Conservation (phyloP, 2,797 vertebrate genomes). For the Leptodactylus fallax region DNA sequence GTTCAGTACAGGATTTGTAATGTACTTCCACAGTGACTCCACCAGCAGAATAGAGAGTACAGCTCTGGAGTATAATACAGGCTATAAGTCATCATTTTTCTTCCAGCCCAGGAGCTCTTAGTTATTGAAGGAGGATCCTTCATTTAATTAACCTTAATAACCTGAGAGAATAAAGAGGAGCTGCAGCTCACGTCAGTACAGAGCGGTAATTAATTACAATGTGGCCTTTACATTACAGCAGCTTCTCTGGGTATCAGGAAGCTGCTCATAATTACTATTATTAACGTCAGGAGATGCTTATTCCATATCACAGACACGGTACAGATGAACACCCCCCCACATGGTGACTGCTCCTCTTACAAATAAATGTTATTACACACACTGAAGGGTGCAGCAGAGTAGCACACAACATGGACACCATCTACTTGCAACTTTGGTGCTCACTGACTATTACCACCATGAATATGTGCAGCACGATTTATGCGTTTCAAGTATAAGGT, state of each 20-base stretch:
- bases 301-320: background rate
- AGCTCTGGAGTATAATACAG: background rate
- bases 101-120: background rate
- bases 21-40: background rate
- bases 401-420: background rate
- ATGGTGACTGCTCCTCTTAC: background rate
- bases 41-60: background rate
- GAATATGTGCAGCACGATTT: background rate
- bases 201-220: constrained; percentile 30
- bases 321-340: background rate
- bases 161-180: constrained; percentile 21
- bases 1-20: background rate
- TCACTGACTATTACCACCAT: background rate
- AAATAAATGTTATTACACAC: background rate
- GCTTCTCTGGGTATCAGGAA: constrained; percentile 14
- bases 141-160: constrained; percentile 39
- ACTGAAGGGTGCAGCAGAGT: background rate
- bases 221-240: constrained; percentile 33
- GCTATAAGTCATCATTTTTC: background rate
- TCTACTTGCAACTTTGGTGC: background rate
- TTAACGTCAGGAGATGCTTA: constrained; percentile 10
- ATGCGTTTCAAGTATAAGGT: background rate
- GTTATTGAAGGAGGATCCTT: background rate
- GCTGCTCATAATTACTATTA: constrained; percentile 33
- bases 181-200: background rate